These are phyloP conservation scores for Eidolon helvum DNA, from an alignment of 2,113 vertebrate genomes.

Conservation along the genomic window DNA sequence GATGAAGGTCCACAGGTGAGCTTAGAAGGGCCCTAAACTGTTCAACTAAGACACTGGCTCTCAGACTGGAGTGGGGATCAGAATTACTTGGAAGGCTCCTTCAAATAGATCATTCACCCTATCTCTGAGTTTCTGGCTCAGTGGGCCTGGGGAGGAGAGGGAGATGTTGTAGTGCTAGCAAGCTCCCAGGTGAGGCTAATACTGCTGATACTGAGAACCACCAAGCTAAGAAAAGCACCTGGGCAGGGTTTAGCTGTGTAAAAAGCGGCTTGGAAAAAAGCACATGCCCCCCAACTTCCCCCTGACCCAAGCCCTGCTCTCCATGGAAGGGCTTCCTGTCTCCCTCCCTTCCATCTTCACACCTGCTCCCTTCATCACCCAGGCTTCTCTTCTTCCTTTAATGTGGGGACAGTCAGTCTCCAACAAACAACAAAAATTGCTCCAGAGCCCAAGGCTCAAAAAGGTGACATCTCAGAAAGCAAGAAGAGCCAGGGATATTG, in stretches of 20 bases:
- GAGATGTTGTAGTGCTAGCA: not conserved
- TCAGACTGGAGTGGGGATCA: not conserved
- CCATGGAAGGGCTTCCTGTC: not conserved
- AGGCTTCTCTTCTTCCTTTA: not conserved
- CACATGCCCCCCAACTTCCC: not conserved
- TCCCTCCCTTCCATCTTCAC: not conserved
- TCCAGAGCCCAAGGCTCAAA: not conserved
- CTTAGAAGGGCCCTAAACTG: not conserved
- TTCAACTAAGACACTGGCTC: not conserved
- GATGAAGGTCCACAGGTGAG: not conserved
- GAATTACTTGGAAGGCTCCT: rapidly evolving
- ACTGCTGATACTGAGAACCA: not conserved
- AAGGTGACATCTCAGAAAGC: not conserved
- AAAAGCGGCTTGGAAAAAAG: not conserved
- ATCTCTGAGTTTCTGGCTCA: rapidly evolving
- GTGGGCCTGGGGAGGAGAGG: not conserved
- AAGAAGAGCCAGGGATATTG: not conserved
- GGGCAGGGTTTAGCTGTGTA: too few species aligned
- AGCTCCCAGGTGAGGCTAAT: not conserved
- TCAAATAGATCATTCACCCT: not conserved
- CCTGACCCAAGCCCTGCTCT: not conserved
- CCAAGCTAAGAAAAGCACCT: not conserved
- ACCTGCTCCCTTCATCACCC: too few species aligned
- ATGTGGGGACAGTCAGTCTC: not conserved
- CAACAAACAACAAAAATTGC: not conserved